Percentiles rank a stretch among this genome's conserved stretches.
Evolutionary conservation across 1,140 invertebrate species (phyloP).

Genomic region (Zaprionus inermis): DNA sequence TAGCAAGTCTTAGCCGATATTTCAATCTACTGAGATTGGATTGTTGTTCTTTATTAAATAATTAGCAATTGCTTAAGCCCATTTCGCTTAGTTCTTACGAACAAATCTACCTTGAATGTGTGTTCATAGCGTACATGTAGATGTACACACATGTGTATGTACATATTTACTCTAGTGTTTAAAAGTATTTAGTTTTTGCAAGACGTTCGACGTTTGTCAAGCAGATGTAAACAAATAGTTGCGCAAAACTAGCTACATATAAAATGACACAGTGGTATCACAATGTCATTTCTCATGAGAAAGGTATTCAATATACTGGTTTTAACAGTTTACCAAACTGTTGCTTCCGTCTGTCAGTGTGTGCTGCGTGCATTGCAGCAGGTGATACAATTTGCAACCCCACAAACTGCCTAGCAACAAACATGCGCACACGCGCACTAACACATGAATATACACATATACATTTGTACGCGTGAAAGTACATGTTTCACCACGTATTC

Average conservation of each 20-base stretch:
- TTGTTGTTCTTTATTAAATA: conserved; percentile 69
- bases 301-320: conserved; percentile 2
- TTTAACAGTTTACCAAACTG: conserved; percentile 13
- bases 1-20: conserved; percentile 39
- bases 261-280: conserved; percentile 12
- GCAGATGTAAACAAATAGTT: conserved; percentile 47
- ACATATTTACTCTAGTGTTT: conserved; percentile 8
- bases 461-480: neutral
- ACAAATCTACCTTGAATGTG: conserved; percentile 31
- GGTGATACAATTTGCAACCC: conserved; percentile 28
- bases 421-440: conserved; percentile 5
- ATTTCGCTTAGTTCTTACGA: conserved; percentile 28
- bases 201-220: conserved; percentile 21
- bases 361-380: conserved; percentile 22
- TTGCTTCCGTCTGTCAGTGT: conserved; percentile 10
- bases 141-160: conserved; percentile 2
- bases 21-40: conserved; percentile 48
- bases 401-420: conserved; percentile 27
- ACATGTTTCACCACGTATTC: conserved; percentile 34
- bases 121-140: conserved; percentile 31
- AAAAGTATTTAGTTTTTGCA: conserved; percentile 8
- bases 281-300: conserved; percentile 36
- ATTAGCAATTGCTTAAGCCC: conserved; percentile 62
- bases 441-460: neutral
- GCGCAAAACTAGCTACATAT: conserved; percentile 51